Conservation (phyloP, 2,888 invertebrate species). For the Aphrophora alni region DNA sequence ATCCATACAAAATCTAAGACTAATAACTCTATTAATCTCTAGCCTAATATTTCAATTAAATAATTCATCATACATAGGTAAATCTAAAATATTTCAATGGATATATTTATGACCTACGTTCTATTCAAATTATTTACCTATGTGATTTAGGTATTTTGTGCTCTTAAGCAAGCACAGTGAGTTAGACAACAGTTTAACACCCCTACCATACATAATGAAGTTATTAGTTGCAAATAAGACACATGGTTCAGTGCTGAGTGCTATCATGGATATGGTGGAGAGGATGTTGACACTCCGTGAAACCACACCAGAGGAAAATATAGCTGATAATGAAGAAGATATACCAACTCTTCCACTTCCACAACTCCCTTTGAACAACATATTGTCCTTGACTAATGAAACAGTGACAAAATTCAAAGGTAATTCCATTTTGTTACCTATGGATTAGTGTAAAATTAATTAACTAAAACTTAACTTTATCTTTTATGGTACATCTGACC, state of each 20-base stretch:
- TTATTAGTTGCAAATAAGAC: slow-evolving; percentile 75
- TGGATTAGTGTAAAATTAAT: too few species aligned
- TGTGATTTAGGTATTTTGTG: slow-evolving; percentile 64
- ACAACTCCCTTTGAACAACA: slow-evolving; percentile 39
- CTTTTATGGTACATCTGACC: too few species aligned
- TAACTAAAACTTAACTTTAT: too few species aligned
- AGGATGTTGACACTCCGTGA: slow-evolving; percentile 71
- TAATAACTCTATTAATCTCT: too few species aligned
- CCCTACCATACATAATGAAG: slow-evolving; percentile 72
- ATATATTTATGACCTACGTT: too few species aligned
- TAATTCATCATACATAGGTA: too few species aligned
- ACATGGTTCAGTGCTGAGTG: slow-evolving; percentile 68
- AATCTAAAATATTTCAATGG: too few species aligned
- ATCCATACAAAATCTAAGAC: too few species aligned
- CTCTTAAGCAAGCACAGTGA: slow-evolving; percentile 67
- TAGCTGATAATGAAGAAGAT: slow-evolving; percentile 52
- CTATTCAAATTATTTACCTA: too few species aligned
- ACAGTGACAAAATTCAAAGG: neutral
- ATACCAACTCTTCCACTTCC: slow-evolving; percentile 44
- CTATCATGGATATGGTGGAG: slow-evolving; percentile 76
- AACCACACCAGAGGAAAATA: slow-evolving; percentile 57
- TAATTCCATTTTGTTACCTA: too few species aligned
- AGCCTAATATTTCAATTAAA: too few species aligned
- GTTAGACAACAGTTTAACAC: slow-evolving; percentile 57
- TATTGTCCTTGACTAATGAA: neutral